Evolutionary conservation across 2,797 vertebrate genomes (phyloP), one percentile per base, ranked within the genome.

Genomic region (Lepus townsendii): DNA sequence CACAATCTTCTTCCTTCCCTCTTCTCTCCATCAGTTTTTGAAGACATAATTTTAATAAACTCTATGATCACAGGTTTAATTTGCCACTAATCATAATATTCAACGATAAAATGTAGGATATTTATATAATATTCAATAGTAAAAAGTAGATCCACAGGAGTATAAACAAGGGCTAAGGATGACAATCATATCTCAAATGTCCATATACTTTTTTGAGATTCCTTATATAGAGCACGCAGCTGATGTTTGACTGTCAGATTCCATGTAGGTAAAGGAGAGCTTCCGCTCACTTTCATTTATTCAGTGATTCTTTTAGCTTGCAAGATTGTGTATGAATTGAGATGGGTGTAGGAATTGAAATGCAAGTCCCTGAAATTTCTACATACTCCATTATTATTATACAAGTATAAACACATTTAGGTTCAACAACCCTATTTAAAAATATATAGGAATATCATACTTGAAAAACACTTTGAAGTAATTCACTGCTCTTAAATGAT

Each of bases 381-480:
- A 71, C 2, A 86, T 92, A 86, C 17, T 38, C 17, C 7, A 66
- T 83, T 95, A 76, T 73, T 4, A 54, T 66, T 79, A 9, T 42
- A 42, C 42, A 42, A 42, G 24, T 32, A 65, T 42, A 75, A 93
- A 85, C 52, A 19, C 5, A 91, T 71, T 93, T 83, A 72, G 4
- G 2, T 4, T 35, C 27, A 93, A 71, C 2, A 68, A 91, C 22
- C 7, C 20, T 19, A 30, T 90, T 76, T 84, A 71, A 78, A 68
- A 78, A 72, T 83, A 54, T 57, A 91, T 30, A 87, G 22, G 84
- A 65, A 84, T 2, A 0, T 77, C 52, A 66, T 50, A 83, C 86
- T 83, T 95, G 79, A 95, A 95, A 95, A 95, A 9, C 42, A 92
- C 13, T 77, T 86, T 78, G 79, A 92, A 75, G 60, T 4, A 90